Evolutionary conservation across 2,888 invertebrate genomes (phyloP), one percentile per base, ranked within the genome.

Genomic region (Nasonia oneida): DNA sequence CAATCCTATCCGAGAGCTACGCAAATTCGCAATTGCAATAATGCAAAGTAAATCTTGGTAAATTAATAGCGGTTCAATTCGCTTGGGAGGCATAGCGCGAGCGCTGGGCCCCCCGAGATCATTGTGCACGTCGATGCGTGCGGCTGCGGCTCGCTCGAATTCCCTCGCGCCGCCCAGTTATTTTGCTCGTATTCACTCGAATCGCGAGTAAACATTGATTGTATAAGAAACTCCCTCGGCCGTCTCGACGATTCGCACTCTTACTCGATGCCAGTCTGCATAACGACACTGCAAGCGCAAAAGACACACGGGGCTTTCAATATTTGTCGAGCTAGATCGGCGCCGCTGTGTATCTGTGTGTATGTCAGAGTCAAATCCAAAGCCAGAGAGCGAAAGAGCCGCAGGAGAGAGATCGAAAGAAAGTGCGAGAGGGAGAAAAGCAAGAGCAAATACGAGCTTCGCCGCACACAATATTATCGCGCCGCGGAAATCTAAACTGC

Each of bases 391-490:
- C 39, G 53, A 1, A 80, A 70, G 53, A 15, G 23, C 23, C 23
- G 23, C 23, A 23, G 23, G 23, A 23, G 23, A 23, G 23, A 23
- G 23, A 23, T 23, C 23, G 23, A 23, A 23, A 23, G 23, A 23
- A 29, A 29, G 29, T 29, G 29, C 29, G 67, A 29, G 29, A 57
- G 79, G 87, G 90, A 61, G 57, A 61, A 23, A 23, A 61, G 5
- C 57, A 57, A 61, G 57, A 8, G 57, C 90, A 91, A 90, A 91
- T 91, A 91, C 89, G 84, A 77, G 83, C 89, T 88, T 89, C 86
- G 86, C 23, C 57, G 91, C 91, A 91, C 89, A 91, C 91, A 91
- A 91, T 91, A 91, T 91, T 91, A 91, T 91, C 91, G 89, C 91
- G 88, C 91, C 89, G 89, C 80, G 81, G 89, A 88, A 89, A 91